phyloP scores from a whole-genome alignment of 2,797 vertebrate species.

The Rhabdomys pumilio region DNA sequence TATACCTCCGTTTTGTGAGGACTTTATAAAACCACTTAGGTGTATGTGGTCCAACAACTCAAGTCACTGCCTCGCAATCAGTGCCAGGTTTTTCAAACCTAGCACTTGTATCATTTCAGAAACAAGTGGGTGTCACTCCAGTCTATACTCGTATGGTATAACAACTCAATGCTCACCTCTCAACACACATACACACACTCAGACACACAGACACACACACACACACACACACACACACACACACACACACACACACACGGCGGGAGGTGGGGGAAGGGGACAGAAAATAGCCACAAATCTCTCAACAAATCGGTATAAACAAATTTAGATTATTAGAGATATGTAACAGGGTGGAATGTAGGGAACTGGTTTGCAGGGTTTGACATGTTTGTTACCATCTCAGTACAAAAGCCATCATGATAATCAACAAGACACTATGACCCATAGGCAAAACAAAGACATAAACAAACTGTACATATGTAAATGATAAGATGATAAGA shows the following conservation, averaged over 20 bases:
- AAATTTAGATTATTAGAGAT: background rate
- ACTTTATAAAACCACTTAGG: background rate
- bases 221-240: too few species aligned
- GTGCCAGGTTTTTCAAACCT: background rate
- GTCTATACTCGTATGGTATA: background rate
- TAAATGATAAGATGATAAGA: too few species aligned
- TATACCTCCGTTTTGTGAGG: too few species aligned
- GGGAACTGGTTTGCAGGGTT: background rate
- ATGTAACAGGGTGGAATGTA: background rate
- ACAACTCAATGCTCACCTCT: background rate
- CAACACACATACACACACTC: background rate
- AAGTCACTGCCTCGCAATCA: background rate
- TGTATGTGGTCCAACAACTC: background rate
- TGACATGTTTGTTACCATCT: background rate
- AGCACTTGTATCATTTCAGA: background rate
- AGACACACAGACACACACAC: too few species aligned
- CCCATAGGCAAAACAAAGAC: background rate
- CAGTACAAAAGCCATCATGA: background rate
- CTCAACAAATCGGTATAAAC: background rate
- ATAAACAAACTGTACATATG: background rate
- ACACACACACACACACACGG: too few species aligned
- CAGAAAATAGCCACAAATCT: too few species aligned
- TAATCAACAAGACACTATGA: background rate
- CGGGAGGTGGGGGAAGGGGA: rapidly evolving
- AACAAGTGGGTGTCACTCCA: background rate